Base-by-base conservation (phyloP, 2,888 invertebrate genomes). In the Amorpha juglandis region DNA sequence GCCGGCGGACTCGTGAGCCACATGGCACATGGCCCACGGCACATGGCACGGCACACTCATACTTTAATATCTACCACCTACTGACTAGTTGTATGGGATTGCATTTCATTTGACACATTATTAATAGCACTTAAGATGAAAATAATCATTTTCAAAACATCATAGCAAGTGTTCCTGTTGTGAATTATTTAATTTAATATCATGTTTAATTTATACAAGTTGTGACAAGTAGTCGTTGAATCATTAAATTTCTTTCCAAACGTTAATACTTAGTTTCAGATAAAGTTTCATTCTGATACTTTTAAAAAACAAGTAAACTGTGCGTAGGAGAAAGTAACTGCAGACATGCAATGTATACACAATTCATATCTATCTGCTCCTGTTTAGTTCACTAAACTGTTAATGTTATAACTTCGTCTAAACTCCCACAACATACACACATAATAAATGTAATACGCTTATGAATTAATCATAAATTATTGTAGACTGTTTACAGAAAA, bases 1-100 rank as follows among this genome's bases (percentile, higher is more conserved):
- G 70, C 92, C 93, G 66, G 75, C 84, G 6, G 93, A 93, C 78
- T 90, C 92, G 86, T 92, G 92, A 92, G 81, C 78, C 65, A 72
- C 65, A 72, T 70, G 27, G 66, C 67, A 73, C 9, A 6, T n/a
- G 11, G 67, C 69, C 74, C 67, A 70, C 70, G 71, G 70, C 71
- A 69, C 69, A 71, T 69, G n/a, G n/a, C 73, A 73, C 67, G 74
- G 71, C 76, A 75, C 69, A n/a, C n/a, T n/a, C n/a, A n/a, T 76
- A 67, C 78, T 77, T 75, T 74, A 48, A 1, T 48, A 8, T n/a
- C n/a, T 48, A 48, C 19, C 77, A 81, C 19, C 42, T 79, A 81
- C 86, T 83, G 82, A 86, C 84, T 87, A 84, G 81, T 84, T 82
- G 78, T 85, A 87, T 81, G 83, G 83, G 83, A 84, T 85, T 88